These are phyloP conservation scores for Xanthorhoe spadicearia DNA, from an alignment of 2,888 invertebrate species.

Conservation along the genomic window DNA sequence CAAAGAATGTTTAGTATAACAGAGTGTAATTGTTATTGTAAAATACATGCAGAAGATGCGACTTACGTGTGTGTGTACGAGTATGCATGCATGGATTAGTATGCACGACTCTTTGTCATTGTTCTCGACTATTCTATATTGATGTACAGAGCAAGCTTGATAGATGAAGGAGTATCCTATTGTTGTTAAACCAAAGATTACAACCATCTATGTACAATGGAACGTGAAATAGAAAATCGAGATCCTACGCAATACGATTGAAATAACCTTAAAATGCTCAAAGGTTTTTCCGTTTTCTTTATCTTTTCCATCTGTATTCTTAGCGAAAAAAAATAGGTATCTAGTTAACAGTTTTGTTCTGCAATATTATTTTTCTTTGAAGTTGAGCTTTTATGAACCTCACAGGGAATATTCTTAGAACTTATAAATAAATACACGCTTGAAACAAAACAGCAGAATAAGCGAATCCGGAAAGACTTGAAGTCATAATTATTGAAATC, in stretches of 20 bases:
- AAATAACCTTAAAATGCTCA: not conserved
- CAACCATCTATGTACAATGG: not conserved
- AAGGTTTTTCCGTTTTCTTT: not conserved
- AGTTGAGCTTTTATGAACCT: too few species aligned
- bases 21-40: too few species aligned
- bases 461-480: too few species aligned
- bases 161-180: conserved; percentile 8
- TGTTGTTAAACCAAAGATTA: not conserved
- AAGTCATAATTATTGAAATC: not conserved
- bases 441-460: too few species aligned
- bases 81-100: conserved; percentile 28
- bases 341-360: too few species aligned
- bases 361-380: too few species aligned
- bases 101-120: conserved; percentile 31
- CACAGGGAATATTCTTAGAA: too few species aligned
- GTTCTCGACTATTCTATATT: conserved; percentile 30
- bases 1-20: too few species aligned
- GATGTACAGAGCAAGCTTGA: conserved; percentile 16
- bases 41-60: not conserved
- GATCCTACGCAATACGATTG: not conserved
- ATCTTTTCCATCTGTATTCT: not conserved
- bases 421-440: too few species aligned
- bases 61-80: not conserved
- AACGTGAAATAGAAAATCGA: not conserved
- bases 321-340: too few species aligned